Percentiles rank a stretch among this genome's conserved stretches.
Evolutionary conservation across 2,888 invertebrate species (phyloP).

Genomic region (Melitaea athalia): DNA sequence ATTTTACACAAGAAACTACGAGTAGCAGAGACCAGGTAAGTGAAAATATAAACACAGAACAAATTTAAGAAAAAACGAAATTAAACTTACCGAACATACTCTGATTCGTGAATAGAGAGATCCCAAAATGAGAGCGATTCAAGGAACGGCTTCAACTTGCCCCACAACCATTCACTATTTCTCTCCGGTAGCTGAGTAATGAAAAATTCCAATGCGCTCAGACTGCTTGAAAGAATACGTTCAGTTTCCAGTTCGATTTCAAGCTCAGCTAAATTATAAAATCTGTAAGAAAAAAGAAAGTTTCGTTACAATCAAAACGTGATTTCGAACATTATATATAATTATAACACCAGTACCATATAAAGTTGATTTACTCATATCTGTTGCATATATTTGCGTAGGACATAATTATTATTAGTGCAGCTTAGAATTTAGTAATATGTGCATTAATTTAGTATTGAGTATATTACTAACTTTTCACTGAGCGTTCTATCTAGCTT

Average conservation of each 20-base stretch:
- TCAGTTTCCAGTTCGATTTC: constrained; percentile 37
- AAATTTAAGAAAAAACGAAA: too few relatives aligned
- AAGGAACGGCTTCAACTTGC: constrained; percentile 80
- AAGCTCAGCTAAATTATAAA: constrained; percentile 53
- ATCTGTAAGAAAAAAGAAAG: constrained; percentile 44
- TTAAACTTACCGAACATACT: too few relatives aligned
- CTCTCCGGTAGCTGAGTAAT: constrained; percentile 45
- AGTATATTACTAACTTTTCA: constrained; percentile 54
- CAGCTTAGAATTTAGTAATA: too few relatives aligned
- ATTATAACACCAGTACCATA: too few relatives aligned
- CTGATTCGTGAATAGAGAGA: constrained; percentile 47
- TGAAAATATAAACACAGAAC: too few relatives aligned
- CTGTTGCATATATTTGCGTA: too few relatives aligned
- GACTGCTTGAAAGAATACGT: constrained; percentile 49
- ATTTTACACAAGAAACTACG: too few relatives aligned
- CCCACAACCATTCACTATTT: constrained; percentile 82
- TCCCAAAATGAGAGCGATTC: constrained; percentile 87
- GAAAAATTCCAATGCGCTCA: constrained; percentile 53
- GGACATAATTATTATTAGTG: background rate
- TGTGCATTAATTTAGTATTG: too few relatives aligned
- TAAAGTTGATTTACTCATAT: too few relatives aligned
- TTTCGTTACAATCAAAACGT: background rate
- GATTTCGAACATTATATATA: too few relatives aligned
- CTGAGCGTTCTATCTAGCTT: constrained; percentile 51
- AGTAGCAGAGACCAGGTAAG: too few relatives aligned